phyloP scores from a whole-genome alignment of 2,797 vertebrate genomes.

The Hypotaenidia philippensis region DNA sequence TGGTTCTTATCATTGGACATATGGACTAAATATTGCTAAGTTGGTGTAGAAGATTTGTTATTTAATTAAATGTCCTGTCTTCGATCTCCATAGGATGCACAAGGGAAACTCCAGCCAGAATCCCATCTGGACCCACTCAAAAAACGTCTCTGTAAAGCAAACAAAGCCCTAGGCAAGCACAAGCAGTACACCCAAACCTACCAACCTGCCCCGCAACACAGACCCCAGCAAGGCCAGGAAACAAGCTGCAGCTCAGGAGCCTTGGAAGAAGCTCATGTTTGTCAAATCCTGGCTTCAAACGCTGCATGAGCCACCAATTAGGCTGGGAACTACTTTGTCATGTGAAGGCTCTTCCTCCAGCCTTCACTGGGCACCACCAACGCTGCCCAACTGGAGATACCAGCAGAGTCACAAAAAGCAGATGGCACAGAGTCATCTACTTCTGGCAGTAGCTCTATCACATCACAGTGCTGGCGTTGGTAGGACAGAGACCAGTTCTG shows the following conservation, averaged over 20 bases:
- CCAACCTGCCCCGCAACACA: background rate
- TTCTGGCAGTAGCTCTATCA: background rate
- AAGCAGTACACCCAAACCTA: background rate
- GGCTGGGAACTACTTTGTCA: background rate
- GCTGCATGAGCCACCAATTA: background rate
- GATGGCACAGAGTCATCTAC: slow-evolving; percentile 8
- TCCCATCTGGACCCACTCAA: slow-evolving; percentile 29
- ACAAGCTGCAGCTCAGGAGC: background rate
- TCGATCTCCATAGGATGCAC: slow-evolving; percentile 9
- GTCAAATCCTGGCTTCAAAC: background rate
- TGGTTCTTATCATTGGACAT: slow-evolving; percentile 69
- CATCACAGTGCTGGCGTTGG: background rate
- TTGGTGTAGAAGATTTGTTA: slow-evolving; percentile 28
- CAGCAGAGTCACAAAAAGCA: slow-evolving; percentile 9
- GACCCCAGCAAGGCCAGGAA: background rate
- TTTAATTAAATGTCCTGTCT: slow-evolving; percentile 58
- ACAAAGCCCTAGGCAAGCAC: background rate
- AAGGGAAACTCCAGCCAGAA: slow-evolving; percentile 41
- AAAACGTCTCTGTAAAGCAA: background rate
- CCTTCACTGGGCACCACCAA: background rate
- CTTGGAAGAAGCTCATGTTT: background rate
- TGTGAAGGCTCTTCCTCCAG: background rate
- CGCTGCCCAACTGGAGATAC: background rate
- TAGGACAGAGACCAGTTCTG: background rate
- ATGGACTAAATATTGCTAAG: slow-evolving; percentile 68